These are phyloP conservation scores for Atractosteus spatula DNA, from an alignment of 2,113 vertebrate species.

Conservation along the genomic window DNA sequence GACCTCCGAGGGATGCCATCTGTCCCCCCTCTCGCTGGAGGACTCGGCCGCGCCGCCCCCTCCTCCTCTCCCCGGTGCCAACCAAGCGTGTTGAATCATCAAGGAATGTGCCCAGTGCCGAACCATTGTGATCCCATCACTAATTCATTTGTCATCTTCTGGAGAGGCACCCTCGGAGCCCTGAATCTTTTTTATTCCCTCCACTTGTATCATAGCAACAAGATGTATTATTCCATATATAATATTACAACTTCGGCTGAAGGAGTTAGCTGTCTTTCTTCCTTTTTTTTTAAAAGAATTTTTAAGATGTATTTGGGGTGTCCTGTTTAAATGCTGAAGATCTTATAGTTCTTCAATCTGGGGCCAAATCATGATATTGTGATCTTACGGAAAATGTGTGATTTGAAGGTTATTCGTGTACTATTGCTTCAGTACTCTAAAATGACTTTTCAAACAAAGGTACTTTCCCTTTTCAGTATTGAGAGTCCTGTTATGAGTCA, in stretches of 20 bases:
- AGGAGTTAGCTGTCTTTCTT: too few species aligned
- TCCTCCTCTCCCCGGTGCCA: slow-evolving; percentile 48
- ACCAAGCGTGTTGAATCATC: slow-evolving; percentile 46
- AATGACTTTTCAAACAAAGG: too few species aligned
- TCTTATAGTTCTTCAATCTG: too few species aligned
- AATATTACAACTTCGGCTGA: neutral
- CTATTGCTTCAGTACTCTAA: slow-evolving; percentile 12
- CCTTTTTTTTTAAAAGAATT: too few species aligned
- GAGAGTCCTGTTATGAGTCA: neutral
- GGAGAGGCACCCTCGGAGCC: slow-evolving; percentile 16
- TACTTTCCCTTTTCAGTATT: neutral
- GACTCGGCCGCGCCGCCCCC: slow-evolving; percentile 35
- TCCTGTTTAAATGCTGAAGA: too few species aligned
- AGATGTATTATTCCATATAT: slow-evolving; percentile 7
- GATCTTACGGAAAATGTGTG: neutral
- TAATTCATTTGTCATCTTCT: slow-evolving; percentile 32
- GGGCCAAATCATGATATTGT: too few species aligned
- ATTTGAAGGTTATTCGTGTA: too few species aligned
- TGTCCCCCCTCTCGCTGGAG: slow-evolving; percentile 66
- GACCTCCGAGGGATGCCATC: slow-evolving; percentile 71
- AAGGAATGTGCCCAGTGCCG: slow-evolving; percentile 32
- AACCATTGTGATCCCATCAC: slow-evolving; percentile 32
- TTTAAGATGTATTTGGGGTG: too few species aligned
- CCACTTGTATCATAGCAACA: slow-evolving; percentile 19
- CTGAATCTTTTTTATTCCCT: neutral